Evolutionary conservation across 2,113 vertebrate genomes (phyloP).

Genomic region (Equus quagga): DNA sequence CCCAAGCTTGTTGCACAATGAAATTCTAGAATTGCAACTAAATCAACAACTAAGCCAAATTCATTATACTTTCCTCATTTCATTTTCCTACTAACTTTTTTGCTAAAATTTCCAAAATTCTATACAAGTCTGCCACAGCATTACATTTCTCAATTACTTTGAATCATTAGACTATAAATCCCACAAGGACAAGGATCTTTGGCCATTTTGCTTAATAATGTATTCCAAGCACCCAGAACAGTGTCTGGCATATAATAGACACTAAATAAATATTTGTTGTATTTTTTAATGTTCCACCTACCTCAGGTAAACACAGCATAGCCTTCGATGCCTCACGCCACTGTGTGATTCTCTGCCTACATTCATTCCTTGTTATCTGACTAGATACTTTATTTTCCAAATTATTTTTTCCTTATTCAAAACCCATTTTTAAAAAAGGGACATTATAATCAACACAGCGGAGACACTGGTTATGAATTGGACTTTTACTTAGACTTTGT

Average conservation of each 20-base stretch:
- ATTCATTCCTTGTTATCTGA: not conserved
- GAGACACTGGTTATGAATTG: not conserved
- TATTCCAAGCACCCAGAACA: not conserved
- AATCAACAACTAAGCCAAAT: not conserved
- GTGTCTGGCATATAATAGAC: not conserved
- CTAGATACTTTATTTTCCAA: not conserved
- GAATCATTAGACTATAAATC: not conserved
- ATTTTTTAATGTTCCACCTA: not conserved
- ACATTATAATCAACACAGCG: not conserved
- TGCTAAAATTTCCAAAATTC: slow-evolving; percentile 41
- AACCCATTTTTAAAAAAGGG: not conserved
- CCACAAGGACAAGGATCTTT: not conserved
- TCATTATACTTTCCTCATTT: not conserved
- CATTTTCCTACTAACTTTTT: slow-evolving; percentile 1
- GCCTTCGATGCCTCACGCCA: not conserved
- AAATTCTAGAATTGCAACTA: not conserved
- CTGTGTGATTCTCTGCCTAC: not conserved
- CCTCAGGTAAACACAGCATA: not conserved
- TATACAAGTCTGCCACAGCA: not conserved
- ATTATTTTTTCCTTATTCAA: not conserved
- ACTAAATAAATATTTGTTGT: not conserved
- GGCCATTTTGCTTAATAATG: not conserved
- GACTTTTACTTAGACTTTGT: not conserved
- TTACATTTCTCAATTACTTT: not conserved
- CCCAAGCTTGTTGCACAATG: not conserved